These are phyloP conservation scores for Acrobasis consociella DNA, from an alignment of 2,888 invertebrate species.

Conservation along the genomic window DNA sequence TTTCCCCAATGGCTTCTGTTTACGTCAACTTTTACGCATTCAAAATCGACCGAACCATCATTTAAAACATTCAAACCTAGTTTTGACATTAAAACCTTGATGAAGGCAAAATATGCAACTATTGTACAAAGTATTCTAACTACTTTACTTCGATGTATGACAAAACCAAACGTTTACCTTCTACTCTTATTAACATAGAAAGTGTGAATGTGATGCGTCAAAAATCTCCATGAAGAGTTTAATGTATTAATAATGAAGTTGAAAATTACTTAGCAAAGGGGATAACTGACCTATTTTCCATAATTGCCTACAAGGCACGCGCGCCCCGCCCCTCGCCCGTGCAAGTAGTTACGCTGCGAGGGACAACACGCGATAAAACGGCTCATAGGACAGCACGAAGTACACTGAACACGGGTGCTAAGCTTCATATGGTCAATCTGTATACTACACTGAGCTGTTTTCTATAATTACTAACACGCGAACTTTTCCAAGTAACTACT, in stretches of 20 bases:
- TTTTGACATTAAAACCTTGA: not conserved
- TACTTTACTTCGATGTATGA: too few species aligned
- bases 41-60: not conserved
- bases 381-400: not conserved
- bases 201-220: too few species aligned
- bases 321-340: not conserved
- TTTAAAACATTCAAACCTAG: not conserved
- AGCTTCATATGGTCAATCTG: not conserved
- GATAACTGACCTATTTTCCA: slow-evolving; percentile 17
- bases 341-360: not conserved
- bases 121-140: too few species aligned
- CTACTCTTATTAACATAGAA: too few species aligned
- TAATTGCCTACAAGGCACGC: slow-evolving; percentile 13
- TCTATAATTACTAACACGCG: too few species aligned
- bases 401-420: not conserved
- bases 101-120: too few species aligned
- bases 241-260: not conserved
- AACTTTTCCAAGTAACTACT: too few species aligned
- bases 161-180: too few species aligned
- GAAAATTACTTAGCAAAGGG: slow-evolving; percentile 3
- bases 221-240: not conserved
- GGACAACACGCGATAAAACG: slow-evolving; percentile 10
- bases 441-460: too few species aligned
- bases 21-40: not conserved
- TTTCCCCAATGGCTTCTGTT: not conserved